Evolutionary conservation across 2,113 vertebrate genomes (phyloP), one percentile per base, ranked within the genome.

Genomic region (Serilophus lunatus): DNA sequence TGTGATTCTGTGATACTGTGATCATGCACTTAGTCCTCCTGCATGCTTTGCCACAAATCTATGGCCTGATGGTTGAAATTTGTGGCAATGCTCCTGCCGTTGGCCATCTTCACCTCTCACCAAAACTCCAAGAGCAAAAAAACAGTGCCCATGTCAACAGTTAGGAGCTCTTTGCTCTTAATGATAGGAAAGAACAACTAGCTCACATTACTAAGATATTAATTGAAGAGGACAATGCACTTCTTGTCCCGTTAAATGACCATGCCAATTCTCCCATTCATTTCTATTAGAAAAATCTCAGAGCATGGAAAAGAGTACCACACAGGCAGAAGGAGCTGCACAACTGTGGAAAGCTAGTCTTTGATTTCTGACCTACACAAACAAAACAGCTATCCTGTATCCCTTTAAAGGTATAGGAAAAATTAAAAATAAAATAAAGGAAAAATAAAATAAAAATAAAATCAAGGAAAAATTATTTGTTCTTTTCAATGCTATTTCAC

Each of bases 11-110:
- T 42, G 40, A 14, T 42, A 12, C 40, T 42, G 40, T 42, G 40
- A 28, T 16, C 44, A 5, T 35, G 16, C n/a, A 22, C 57, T 53
- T 24, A 51, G 28, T 22, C 40, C 40, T 80, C 13, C 53, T 47
- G 40, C 40, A 47, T 0, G 1, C n/a, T 80, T 28, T 65, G 31
- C 35, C 3, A 1, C 54, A 69, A 20, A 53, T n/a, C 22, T 31
- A 22, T 56, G 76, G 26, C 50, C 61, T 53, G 25, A 17, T 28
- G 47, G 23, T 13, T 44, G 29, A 88, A 88, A 75, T 11, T 12
- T 17, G 7, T 33, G 40, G 60, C 45, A 42, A 2, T 72, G 35
- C 13, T 54, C 68, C 19, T 4, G 57, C 69, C 59, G 7, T 1
- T 66, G 38, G 35, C 18, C 49, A 75, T 49, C n/a, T 80, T 53